Evolutionary conservation across 2,797 vertebrate genomes (phyloP), one percentile per base, ranked within the genome.

Genomic region (Pelodytes ibericus): DNA sequence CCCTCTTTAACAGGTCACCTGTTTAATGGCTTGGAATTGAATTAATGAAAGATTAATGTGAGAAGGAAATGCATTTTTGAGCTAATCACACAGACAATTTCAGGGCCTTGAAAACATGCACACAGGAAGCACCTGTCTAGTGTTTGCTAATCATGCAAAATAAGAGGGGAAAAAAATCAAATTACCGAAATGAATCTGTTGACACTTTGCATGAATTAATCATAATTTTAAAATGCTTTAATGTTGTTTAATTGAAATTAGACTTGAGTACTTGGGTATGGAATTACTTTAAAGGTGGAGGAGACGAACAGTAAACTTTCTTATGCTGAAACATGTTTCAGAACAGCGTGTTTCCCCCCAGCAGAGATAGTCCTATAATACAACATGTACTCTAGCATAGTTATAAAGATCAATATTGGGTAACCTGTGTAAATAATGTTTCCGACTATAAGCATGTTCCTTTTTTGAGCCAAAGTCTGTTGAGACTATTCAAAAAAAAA

Each of bases 171-270:
- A 76, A 69, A 70, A 65, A 71, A 65, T 65, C 31, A 49, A 72
- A 78, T 78, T 78, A 72, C 62, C 24, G 36, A 26, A 78, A 72
- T 72, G 56, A 78, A 78, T 67, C 69, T 78, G 75, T 78, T 78
- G 75, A 78, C 69, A 72, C 75, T 72, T 78, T 67, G 41, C 75
- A 72, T 78, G 62, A 72, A 78, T 78, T 72, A 78, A 78, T 78
- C 62, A 72, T 72, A 72, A 78, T 72, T 78, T 72, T 29, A 9
- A 77, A 71, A 77, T 72, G 53, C 61, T 67, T 67, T 60, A 62
- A 41, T 65, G 53, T 58, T 62, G 18, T 61, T 78, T 78, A 72
- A 72, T 67, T 72, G 62, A 72, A 72, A 66, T 78, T 60, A 67
- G 18, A 72, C 18, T 66, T 22, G 22, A 61, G 25, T 7, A 64